Percentiles rank a stretch among this genome's conserved stretches.
Evolutionary conservation across 2,888 invertebrate genomes (phyloP).

Genomic region (Tiliacea aurago): DNA sequence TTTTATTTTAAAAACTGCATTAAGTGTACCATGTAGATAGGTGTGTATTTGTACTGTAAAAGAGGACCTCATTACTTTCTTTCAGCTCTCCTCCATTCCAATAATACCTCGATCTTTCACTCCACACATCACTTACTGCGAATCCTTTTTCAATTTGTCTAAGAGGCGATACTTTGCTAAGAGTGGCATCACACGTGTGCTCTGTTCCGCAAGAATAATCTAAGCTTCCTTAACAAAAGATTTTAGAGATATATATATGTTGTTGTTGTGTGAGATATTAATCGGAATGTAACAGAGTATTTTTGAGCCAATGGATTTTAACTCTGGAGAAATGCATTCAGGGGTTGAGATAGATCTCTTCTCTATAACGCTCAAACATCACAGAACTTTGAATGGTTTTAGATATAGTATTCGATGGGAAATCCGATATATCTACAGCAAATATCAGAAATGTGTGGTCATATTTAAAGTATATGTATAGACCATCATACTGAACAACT

Average conservation of each 20-base stretch:
- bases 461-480: too few species aligned
- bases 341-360: not conserved
- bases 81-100: slow-evolving; percentile 16
- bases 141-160: slow-evolving; percentile 72
- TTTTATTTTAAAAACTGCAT: not conserved
- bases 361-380: not conserved
- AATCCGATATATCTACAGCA: not conserved
- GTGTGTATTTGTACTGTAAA: not conserved
- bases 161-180: slow-evolving; percentile 69
- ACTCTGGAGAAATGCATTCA: not conserved
- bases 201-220: slow-evolving; percentile 59
- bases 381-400: not conserved
- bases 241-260: slow-evolving; percentile 1
- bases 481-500: too few species aligned
- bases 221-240: slow-evolving; percentile 48
- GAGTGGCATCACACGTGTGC: slow-evolving; percentile 56
- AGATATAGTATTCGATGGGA: not conserved
- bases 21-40: too few species aligned
- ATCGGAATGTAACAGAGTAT: not conserved
- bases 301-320: not conserved
- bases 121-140: slow-evolving; percentile 61
- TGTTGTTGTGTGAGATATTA: slow-evolving; percentile 15
- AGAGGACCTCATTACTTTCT: slow-evolving; percentile 36
- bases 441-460: too few species aligned
- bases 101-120: slow-evolving; percentile 49